Evolutionary conservation across 2,113 vertebrate species (phyloP).

Genomic region (Tenebrosternarchus preto): DNA sequence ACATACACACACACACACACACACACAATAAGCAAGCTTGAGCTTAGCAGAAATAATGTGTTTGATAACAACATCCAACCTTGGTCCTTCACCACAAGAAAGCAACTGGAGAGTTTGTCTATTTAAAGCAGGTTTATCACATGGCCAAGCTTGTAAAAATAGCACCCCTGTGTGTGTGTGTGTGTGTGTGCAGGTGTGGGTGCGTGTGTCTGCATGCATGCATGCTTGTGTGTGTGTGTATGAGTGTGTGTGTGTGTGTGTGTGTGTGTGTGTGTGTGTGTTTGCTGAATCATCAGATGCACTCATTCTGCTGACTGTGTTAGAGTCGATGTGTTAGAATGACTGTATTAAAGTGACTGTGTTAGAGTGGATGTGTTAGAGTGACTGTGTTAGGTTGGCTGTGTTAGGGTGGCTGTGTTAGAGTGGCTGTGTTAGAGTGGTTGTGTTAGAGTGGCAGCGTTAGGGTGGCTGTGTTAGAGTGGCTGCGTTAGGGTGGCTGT

Average conservation of each 20-base stretch:
- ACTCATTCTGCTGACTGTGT: conserved; percentile 5
- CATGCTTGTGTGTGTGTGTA: background rate
- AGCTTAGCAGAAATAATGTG: conserved; percentile 69
- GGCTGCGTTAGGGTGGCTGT: background rate
- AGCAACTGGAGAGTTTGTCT: conserved; percentile 66
- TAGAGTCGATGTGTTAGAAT: background rate
- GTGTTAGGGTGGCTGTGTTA: background rate
- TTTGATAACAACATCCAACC: conserved; percentile 66
- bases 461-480: background rate
- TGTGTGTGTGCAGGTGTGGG: conserved; percentile 10
- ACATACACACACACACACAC: background rate
- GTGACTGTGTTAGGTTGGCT: no score
- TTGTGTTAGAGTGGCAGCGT: no score
- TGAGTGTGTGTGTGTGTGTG: conserved; percentile 2
- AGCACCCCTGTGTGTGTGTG: conserved; percentile 41
- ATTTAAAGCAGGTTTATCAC: conserved; percentile 70
- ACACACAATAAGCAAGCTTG: conserved; percentile 12
- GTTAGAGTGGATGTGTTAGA: background rate
- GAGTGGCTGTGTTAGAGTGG: background rate
- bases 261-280: no score
- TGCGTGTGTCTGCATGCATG: conserved; percentile 8
- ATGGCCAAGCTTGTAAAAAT: conserved; percentile 56
- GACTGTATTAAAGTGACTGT: no score
- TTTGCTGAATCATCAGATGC: conserved; percentile 30
- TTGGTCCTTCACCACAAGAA: conserved; percentile 61